Base-by-base conservation (phyloP, 2,113 vertebrate genomes). In the Trematomus loennbergii region DNA sequence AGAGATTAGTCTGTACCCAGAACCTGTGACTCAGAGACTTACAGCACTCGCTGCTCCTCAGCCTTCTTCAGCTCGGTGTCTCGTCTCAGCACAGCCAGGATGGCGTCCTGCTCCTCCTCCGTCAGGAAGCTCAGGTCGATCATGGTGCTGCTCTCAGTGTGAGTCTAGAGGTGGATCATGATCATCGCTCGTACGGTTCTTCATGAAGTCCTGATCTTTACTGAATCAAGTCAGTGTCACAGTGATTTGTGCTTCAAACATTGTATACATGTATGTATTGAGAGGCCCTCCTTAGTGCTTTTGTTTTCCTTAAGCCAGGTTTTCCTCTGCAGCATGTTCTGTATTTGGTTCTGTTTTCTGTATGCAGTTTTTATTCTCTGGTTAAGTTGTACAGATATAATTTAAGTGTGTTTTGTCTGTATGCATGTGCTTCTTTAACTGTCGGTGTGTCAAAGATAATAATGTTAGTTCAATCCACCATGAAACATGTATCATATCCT, bases 121-220 rank as follows among this genome's bases (percentile, higher is more conserved):
- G 97, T 97, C 84, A 99, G 91, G 82, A 96, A 97, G 80, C 97
- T 97, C 88, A 99, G 89, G 87, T 99, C 98, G 25, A 99, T 97
- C 98, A 99, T 99, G 91, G 88, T 94, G 45, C 33, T 0, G 0
- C 15, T 59, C 1, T 52, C 13, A 57, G 16, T 62, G 25, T 2
- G 57, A 12, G 46, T 25, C 66, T 61, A 55, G n/a, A 7, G 33
- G 20, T 9, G 15, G 15, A 46, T 71, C 68, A 65, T 55, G 25
- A 29, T 7, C 25, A 49, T 11, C 0, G 0, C 62, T 22, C 45
- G 36, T 17, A 6, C 18, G 0, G 15, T 58, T 88, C 74, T 54
- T 59, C 20, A 29, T n/a, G 17, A 15, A 72, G 48, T 16, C 22
- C 17, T 52, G 43, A 10, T 68, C 5, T 20, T 50, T 40, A 8